Conservation (phyloP, 2,113 vertebrate genomes). For the Melospiza georgiana region DNA sequence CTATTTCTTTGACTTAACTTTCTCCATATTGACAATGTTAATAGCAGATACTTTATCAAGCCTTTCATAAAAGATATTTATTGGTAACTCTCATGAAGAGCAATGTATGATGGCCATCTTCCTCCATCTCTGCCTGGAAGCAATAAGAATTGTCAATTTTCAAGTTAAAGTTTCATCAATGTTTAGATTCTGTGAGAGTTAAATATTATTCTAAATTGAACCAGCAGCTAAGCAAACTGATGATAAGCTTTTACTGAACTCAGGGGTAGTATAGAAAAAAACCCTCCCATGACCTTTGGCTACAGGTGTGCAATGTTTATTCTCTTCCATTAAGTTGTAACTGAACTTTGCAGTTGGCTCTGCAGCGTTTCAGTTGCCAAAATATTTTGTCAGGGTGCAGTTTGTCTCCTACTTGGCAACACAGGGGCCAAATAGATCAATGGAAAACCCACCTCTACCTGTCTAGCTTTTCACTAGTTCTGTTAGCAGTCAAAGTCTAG, state of each 20-base stretch:
- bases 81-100: not conserved
- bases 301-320: conserved; percentile 26
- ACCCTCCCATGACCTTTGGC: not conserved
- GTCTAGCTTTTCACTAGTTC: not conserved
- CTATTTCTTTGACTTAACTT: not conserved
- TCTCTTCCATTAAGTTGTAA: not conserved
- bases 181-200: conserved; percentile 11
- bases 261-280: not conserved
- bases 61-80: not conserved
- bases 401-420: not conserved
- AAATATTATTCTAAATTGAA: conserved; percentile 59
- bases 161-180: conserved; percentile 42
- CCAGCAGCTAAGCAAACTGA: conserved; percentile 39
- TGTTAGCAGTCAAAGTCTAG: not conserved
- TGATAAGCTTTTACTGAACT: conserved; percentile 41
- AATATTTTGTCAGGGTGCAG: not conserved
- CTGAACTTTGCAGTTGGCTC: not conserved
- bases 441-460: not conserved
- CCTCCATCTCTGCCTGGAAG: not conserved
- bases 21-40: not conserved
- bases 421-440: not conserved
- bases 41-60: not conserved
- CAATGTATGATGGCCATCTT: not conserved
- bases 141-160: not conserved
- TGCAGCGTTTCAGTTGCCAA: not conserved